A percentile compares a stretch with the other conserved stretches of the same genome.
Evolutionary conservation across 37 sponge, comb jelly and placozoan genomes (phyloP).

Genomic region (Ianthella basta): DNA sequence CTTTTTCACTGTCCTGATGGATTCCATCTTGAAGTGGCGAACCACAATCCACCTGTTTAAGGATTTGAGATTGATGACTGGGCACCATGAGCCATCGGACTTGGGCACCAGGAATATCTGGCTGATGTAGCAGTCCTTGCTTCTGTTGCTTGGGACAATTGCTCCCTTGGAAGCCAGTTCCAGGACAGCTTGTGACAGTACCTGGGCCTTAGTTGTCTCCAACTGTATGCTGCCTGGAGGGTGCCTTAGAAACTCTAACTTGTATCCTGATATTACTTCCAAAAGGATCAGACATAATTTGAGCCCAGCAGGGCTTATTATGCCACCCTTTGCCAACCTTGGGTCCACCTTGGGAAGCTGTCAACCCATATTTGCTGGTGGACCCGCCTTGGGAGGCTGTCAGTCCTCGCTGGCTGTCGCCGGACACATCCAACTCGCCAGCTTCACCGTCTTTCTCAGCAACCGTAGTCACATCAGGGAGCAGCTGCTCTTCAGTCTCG

Average conservation of each 20-base stretch:
- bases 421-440: too few relatives aligned
- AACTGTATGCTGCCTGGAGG: background rate
- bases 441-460: too few relatives aligned
- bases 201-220: background rate
- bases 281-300: slow-evolving; percentile 25
- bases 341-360: too few relatives aligned
- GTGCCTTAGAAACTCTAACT: background rate
- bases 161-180: background rate
- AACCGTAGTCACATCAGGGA: too few relatives aligned
- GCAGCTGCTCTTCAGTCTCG: too few relatives aligned
- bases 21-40: slow-evolving; percentile 43
- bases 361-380: too few relatives aligned
- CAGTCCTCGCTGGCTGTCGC: too few relatives aligned
- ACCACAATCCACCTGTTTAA: background rate
- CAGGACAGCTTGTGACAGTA: background rate
- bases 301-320: too few relatives aligned
- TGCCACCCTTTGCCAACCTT: too few relatives aligned
- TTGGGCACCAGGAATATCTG: slow-evolving; percentile 24
- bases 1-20: slow-evolving; percentile 6
- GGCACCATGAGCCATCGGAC: slow-evolving; percentile 39
- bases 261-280: slow-evolving; percentile 16
- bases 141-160: background rate
- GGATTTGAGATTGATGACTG: slow-evolving; percentile 36
- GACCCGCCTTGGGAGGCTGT: too few relatives aligned
- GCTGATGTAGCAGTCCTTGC: background rate